Percentiles rank a stretch among this genome's conserved stretches.
Conservation (phyloP, 2,797 vertebrate genomes). For the Sparus aurata region DNA sequence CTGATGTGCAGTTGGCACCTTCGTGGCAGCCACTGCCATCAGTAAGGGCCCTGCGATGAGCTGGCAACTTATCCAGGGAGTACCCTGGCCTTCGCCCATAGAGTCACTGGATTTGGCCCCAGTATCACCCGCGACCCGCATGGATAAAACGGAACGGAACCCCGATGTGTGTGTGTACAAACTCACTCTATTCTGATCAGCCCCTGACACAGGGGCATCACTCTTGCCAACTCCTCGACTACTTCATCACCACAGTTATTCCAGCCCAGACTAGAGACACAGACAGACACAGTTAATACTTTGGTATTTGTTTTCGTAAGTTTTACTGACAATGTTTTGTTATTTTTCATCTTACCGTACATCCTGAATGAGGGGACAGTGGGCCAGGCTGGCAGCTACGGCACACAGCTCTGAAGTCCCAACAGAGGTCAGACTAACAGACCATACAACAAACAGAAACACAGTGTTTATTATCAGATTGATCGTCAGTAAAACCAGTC, state of each 20-base stretch:
- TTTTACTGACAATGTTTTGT: too few relatives aligned
- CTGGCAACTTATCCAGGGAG: too few relatives aligned
- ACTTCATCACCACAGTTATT: slow-evolving; percentile 88
- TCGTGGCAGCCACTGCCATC: too few relatives aligned
- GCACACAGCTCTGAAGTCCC: slow-evolving; percentile 84
- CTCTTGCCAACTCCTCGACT: slow-evolving; percentile 80
- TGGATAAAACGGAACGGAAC: too few relatives aligned
- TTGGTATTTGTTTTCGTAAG: background rate
- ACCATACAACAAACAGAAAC: slow-evolving; percentile 8
- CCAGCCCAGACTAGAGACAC: slow-evolving; percentile 89
- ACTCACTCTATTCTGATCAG: slow-evolving; percentile 91
- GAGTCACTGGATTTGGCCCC: too few relatives aligned
- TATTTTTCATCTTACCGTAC: slow-evolving; percentile 82
- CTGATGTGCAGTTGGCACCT: too few relatives aligned
- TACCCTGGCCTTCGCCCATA: too few relatives aligned
- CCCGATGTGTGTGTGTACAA: background rate
- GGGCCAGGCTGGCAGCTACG: slow-evolving; percentile 77
- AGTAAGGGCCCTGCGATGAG: too few relatives aligned
- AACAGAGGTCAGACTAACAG: slow-evolving; percentile 80
- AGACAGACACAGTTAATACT: background rate
- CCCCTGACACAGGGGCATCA: slow-evolving; percentile 85
- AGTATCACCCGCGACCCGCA: too few relatives aligned
- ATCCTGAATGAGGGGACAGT: slow-evolving; percentile 89
- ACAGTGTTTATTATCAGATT: background rate
- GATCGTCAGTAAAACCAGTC: background rate